A percentile compares a stretch with the other conserved stretches of the same genome.
Evolutionary conservation across 2,888 invertebrate species (phyloP).

Genomic region (Andricus quercusramuli): DNA sequence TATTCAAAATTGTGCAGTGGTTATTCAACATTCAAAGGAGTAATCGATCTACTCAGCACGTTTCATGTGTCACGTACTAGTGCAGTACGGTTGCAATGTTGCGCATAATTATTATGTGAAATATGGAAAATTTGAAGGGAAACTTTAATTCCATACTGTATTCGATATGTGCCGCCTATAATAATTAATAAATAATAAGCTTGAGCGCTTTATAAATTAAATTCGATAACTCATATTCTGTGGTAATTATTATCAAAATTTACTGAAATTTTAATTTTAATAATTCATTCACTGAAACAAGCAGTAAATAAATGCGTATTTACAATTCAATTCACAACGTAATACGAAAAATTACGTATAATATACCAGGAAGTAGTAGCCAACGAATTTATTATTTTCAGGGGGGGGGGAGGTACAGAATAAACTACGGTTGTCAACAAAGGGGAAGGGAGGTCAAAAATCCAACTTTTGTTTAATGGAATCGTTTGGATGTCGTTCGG

Average conservation of each 20-base stretch:
- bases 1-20: conserved; percentile 1
- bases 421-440: too few relatives aligned
- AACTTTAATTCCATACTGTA: background rate
- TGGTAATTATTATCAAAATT: background rate
- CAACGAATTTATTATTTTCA: too few relatives aligned
- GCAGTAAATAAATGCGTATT: too few relatives aligned
- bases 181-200: background rate
- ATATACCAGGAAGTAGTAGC: too few relatives aligned
- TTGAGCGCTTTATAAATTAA: background rate
- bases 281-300: too few relatives aligned
- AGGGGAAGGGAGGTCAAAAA: too few relatives aligned
- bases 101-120: background rate
- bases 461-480: too few relatives aligned
- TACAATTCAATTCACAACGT: too few relatives aligned
- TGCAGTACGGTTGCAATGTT: background rate
- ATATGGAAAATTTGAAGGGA: background rate
- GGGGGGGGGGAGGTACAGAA: too few relatives aligned
- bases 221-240: background rate
- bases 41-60: conserved; percentile 1
- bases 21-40: background rate
- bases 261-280: background rate
- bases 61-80: conserved; percentile 12
- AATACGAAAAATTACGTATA: too few relatives aligned
- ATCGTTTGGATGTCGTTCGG: too few relatives aligned
- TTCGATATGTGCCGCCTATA: background rate